Percentiles rank a stretch among this genome's conserved stretches.
Conservation (phyloP, 2,797 vertebrate genomes). For the Strix occidentalis region DNA sequence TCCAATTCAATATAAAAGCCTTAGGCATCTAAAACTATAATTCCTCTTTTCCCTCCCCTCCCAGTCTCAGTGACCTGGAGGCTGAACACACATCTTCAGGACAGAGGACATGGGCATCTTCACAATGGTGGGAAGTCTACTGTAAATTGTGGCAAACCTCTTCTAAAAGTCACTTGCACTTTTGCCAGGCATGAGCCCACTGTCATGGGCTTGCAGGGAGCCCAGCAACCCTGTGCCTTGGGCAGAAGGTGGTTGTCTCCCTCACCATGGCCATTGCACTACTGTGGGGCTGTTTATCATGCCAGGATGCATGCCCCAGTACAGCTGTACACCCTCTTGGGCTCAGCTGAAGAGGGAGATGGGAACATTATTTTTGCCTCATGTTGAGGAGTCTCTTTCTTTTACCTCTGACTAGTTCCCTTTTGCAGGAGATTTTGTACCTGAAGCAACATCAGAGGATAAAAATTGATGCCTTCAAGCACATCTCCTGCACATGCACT, state of each 20-base stretch:
- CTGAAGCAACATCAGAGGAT: background rate
- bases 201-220: background rate
- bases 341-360: background rate
- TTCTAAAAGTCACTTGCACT: background rate
- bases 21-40: background rate
- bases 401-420: background rate
- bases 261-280: background rate
- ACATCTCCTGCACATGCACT: rapidly evolving
- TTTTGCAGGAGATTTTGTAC: background rate
- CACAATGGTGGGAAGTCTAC: background rate
- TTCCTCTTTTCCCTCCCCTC: background rate
- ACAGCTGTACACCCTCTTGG: background rate
- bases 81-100: background rate
- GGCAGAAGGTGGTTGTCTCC: background rate
- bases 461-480: background rate
- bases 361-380: background rate
- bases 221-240: background rate
- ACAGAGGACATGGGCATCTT: background rate
- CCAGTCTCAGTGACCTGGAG: background rate
- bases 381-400: background rate
- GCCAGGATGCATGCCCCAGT: background rate
- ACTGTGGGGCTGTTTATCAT: rapidly evolving
- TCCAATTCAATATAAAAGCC: background rate
- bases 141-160: background rate
- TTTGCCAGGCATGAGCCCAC: background rate